Evolutionary conservation across 2,797 vertebrate species (phyloP), one percentile per base, ranked within the genome.

Genomic region (Hyperoplus lanceolatus): DNA sequence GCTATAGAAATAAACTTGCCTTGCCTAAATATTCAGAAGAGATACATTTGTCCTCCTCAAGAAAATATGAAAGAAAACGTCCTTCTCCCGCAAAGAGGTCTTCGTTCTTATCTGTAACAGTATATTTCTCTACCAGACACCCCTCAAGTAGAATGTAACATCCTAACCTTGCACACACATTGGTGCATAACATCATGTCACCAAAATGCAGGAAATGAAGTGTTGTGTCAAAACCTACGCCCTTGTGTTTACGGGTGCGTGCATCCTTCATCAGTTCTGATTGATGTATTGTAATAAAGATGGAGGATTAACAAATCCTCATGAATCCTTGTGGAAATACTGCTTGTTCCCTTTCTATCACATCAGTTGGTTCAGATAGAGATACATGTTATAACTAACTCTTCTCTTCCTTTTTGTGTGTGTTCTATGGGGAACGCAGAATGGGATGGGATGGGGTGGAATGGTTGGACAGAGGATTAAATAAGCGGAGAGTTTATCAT

Each of bases 401-500:
- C 54, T 43, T 53, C 45, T 57, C 48, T 54, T 54, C 63, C 51
- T 7, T n/a, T 46, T 45, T 21, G 72, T 46, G 42, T 36, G 14
- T 64, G 66, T 65, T 77, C 41, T 0, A 39, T 72, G 67, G 73
- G 68, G 62, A 78, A 45, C 9, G 63, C 75, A 46, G 76, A 72
- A 70, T 38, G 56, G 70, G 56, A 63, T 1, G 75, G 29, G 29
- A 29, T 29, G 29, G 29, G 51, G 38, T 51, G 81, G 73, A 64
- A 64, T 29, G 29, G 29, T 29, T 29, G 29, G 29, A 59, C 65
- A 58, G 73, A 38, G 81, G 83, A 87, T 88, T 88, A 84, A 89
- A 87, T 82, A 81, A 87, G 70, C 53, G 73, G 39, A 85, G 66
- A 78, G 83, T 90, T 84, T 81, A 85, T 87, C 72, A 82, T 86